Evolutionary conservation across 2,888 invertebrate species (phyloP), one percentile per base, ranked within the genome.

Genomic region (Harmothoe impar): DNA sequence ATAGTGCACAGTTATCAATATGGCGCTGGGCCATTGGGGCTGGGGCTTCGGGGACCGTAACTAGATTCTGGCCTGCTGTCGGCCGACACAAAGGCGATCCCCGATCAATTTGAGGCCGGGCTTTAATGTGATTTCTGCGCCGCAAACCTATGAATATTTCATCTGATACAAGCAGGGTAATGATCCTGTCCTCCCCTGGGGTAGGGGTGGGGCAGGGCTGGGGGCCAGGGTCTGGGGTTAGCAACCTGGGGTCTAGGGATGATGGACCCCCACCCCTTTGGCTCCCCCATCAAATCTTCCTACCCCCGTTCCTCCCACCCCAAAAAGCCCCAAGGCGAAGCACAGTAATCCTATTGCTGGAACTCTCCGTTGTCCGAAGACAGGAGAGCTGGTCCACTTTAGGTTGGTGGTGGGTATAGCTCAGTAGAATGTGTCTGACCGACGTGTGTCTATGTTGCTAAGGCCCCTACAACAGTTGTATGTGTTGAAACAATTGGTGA

Each of bases 51-150:
- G 84, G 84, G 35, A 17, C 43, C 84, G 35, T 84, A 84, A 84
- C 84, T 33, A 84, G 84, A 84, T 84, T 84, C 29, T 10, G 84
- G 84, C 51, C 84, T 23, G 84, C 84, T 84, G 84, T 33, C 84
- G 43, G 84, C 84, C 35, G 12, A 84, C 84, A 84, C 84, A 84
- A 84, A 84, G 84, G 84, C 84, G 35, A 84, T 84, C 84, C 84
- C 23, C 25, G 84, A 84, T 84, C 84, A 84, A 84, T 84, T 84
- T 33, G 84, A 84, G 84, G 84, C 33, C 84, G 29, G 43, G 84
- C 84, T 84, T 84, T 84, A 84, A 84, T 84, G 84, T 84, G 84
- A 84, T 84, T 84, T 84, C 84, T 84, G 84, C 43, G 84, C 84
- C 84, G 29, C 84, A 84, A 84, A 84, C 84, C 84, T 25, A 84